phyloP scores from a whole-genome alignment of 2,113 vertebrate genomes.

The Microcebus murinus region DNA sequence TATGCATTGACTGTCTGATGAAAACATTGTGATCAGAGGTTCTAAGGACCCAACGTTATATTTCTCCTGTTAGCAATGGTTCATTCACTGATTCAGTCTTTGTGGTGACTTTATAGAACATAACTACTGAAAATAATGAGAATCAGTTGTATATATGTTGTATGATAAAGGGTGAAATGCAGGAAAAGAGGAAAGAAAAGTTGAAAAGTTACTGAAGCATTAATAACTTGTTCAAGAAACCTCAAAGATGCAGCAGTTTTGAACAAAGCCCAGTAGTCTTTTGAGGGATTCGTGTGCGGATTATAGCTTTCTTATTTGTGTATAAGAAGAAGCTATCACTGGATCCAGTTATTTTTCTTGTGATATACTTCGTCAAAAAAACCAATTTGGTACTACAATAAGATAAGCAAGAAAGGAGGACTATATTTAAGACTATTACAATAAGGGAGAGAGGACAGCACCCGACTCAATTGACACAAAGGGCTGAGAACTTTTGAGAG shows the following conservation, averaged over 20 bases:
- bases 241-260: neutral
- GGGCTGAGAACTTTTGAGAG: neutral
- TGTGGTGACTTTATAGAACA: neutral
- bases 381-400: neutral
- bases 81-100: neutral
- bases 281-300: neutral
- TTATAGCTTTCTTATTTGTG: neutral
- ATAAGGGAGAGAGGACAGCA: neutral
- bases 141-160: neutral
- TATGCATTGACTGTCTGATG: neutral
- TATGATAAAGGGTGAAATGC: neutral
- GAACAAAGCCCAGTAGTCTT: neutral
- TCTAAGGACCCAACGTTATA: neutral
- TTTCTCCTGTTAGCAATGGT: neutral
- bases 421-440: neutral
- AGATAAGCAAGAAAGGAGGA: neutral
- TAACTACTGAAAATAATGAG: neutral
- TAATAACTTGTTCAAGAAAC: neutral
- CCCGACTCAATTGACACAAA: neutral
- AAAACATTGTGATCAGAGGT: neutral
- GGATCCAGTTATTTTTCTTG: neutral
- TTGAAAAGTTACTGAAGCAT: neutral
- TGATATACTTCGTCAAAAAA: neutral
- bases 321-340: neutral
- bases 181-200: neutral